Percentiles rank a stretch among this genome's conserved stretches.
Evolutionary conservation across 2,113 vertebrate genomes (phyloP).

Genomic region (Eolophus roseicapilla): DNA sequence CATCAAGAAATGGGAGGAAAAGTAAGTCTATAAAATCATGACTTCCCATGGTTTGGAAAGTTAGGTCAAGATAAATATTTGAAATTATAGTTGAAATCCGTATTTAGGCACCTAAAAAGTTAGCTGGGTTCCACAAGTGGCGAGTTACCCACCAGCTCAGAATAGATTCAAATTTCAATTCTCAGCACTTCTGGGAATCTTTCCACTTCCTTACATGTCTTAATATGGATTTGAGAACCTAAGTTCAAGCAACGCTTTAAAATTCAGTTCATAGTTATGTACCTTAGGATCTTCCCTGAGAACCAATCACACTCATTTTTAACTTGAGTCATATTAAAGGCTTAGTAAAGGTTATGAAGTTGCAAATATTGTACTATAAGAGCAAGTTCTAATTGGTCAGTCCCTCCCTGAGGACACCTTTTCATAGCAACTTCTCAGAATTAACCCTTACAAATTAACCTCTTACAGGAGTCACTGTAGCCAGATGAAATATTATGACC

Average conservation of each 20-base stretch:
- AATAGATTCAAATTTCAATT: not conserved
- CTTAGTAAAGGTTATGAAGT: slow-evolving; percentile 15
- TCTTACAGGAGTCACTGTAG: not conserved
- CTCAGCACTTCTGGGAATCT: not conserved
- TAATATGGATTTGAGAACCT: not conserved
- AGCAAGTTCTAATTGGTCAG: not conserved
- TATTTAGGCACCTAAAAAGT: not conserved
- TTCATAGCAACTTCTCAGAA: slow-evolving; percentile 13
- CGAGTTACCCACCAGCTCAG: not conserved
- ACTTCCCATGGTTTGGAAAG: not conserved
- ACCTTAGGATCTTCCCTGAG: not conserved
- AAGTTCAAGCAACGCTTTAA: not conserved
- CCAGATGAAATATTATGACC: not conserved
- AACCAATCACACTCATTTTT: not conserved
- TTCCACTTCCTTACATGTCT: not conserved
- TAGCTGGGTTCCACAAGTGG: not conserved
- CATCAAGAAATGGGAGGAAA: not conserved
- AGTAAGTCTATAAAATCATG: not conserved
- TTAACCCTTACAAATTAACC: slow-evolving; percentile 48
- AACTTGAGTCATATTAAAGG: not conserved
- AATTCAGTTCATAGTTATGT: slow-evolving; percentile 11
- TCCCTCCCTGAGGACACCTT: slow-evolving; percentile 5
- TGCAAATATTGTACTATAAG: slow-evolving; percentile 14
- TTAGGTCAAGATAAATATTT: not conserved
- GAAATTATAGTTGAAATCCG: not conserved